Evolutionary conservation across 2,113 vertebrate genomes (phyloP).

Genomic region (Bufo gargarizans): DNA sequence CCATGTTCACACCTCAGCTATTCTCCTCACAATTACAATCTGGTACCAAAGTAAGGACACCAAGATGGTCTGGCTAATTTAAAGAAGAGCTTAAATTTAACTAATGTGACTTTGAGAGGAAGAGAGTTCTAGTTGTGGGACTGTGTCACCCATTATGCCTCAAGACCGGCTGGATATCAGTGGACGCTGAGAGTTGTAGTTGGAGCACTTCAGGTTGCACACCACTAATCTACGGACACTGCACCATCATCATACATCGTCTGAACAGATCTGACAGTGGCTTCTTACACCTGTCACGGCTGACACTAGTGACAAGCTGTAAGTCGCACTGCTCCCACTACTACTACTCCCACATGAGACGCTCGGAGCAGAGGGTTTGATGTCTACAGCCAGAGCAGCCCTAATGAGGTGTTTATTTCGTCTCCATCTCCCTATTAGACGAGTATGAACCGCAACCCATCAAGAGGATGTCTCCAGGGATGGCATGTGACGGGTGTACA

Average conservation of each 20-base stretch:
- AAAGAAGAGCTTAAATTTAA: too few relatives aligned
- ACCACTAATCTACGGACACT: background rate
- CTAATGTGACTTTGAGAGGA: too few relatives aligned
- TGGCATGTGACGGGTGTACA: background rate
- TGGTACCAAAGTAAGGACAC: too few relatives aligned
- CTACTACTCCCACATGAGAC: too few relatives aligned
- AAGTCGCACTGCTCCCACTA: background rate
- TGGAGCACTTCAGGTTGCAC: background rate
- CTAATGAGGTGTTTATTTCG: slow-evolving; percentile 44
- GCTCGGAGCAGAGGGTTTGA: background rate
- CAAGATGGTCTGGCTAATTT: too few relatives aligned
- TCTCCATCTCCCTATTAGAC: slow-evolving; percentile 44
- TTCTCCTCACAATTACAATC: too few relatives aligned
- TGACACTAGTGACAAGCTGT: background rate
- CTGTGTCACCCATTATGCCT: too few relatives aligned
- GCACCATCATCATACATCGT: background rate
- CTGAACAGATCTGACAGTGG: background rate
- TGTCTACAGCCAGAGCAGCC: background rate
- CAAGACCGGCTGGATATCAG: background rate
- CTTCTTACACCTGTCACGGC: background rate
- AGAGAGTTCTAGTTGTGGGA: too few relatives aligned
- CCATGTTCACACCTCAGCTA: too few relatives aligned
- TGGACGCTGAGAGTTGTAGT: background rate
- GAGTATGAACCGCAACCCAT: slow-evolving; percentile 7
- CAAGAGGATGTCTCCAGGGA: slow-evolving; percentile 9